phyloP scores from a whole-genome alignment of 2,113 vertebrate species.

The Gavia stellata region DNA sequence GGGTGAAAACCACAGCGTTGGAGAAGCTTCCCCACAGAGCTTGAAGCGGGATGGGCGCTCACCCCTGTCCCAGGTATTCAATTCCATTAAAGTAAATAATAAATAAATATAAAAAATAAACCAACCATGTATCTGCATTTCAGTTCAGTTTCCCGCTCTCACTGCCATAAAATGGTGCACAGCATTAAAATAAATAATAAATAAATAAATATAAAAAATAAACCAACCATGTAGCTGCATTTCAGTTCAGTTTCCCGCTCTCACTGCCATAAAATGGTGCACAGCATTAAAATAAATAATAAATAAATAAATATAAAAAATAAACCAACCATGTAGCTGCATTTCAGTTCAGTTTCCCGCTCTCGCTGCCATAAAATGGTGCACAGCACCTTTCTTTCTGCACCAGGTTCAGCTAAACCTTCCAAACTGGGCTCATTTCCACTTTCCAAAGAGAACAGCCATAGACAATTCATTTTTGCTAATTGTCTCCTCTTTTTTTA shows the following conservation, averaged over 20 bases:
- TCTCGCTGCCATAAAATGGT: not conserved
- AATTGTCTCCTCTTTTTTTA: not conserved
- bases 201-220: not conserved
- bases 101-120: not conserved
- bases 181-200: no score
- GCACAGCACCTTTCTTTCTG: not conserved
- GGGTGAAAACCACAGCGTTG: not conserved
- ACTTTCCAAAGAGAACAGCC: not conserved
- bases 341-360: not conserved
- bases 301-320: not conserved
- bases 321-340: not conserved
- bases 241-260: not conserved
- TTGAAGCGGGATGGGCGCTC: fast-evolving
- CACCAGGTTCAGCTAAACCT: not conserved
- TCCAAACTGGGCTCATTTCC: not conserved
- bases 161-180: no score
- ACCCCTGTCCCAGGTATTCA: not conserved
- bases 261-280: no score
- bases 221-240: not conserved
- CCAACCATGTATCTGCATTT: not conserved
- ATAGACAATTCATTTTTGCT: not conserved
- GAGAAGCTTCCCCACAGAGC: not conserved
- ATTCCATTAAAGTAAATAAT: not conserved
- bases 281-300: not conserved
- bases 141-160: not conserved